These are phyloP conservation scores for Marasmarcha lunaedactyla DNA, from an alignment of 2,888 invertebrate species.

Conservation along the genomic window DNA sequence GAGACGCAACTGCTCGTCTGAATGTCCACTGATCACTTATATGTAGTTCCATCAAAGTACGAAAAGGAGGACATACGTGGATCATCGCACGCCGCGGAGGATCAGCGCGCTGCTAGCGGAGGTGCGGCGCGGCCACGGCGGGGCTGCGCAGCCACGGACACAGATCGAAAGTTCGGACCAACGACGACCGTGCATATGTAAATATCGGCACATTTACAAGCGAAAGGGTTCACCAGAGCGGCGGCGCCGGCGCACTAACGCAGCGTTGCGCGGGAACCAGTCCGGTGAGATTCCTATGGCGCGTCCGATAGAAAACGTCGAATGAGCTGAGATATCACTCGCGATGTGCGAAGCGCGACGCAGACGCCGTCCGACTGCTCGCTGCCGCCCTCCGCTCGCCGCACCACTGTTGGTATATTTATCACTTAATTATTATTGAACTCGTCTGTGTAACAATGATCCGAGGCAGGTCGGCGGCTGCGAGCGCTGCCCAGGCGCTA, in stretches of 20 bases:
- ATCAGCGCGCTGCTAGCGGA: constrained; percentile 32
- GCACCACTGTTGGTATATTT: constrained; percentile 57
- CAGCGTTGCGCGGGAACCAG: constrained; percentile 72
- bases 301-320: constrained; percentile 73
- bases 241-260: constrained; percentile 57
- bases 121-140: constrained; percentile 31
- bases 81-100: constrained; percentile 56
- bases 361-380: constrained; percentile 63
- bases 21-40: no score
- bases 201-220: constrained; percentile 71
- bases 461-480: constrained; percentile 43
- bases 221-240: constrained; percentile 71
- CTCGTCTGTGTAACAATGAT: constrained; percentile 65
- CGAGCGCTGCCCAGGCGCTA: constrained; percentile 30
- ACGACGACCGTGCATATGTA: constrained; percentile 68
- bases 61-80: constrained; percentile 41
- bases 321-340: constrained; percentile 55
- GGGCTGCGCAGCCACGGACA: constrained; percentile 42
- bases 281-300: constrained; percentile 75
- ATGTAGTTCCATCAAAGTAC: no score
- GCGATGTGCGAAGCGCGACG: constrained; percentile 58
- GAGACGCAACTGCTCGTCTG: no score
- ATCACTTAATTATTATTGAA: constrained; percentile 69
- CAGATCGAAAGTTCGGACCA: constrained; percentile 68
- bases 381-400: constrained; percentile 64